Percentiles rank a stretch among this genome's conserved stretches.
Evolutionary conservation across 2,113 vertebrate genomes (phyloP).

Genomic region (Actenoides lindsayi): DNA sequence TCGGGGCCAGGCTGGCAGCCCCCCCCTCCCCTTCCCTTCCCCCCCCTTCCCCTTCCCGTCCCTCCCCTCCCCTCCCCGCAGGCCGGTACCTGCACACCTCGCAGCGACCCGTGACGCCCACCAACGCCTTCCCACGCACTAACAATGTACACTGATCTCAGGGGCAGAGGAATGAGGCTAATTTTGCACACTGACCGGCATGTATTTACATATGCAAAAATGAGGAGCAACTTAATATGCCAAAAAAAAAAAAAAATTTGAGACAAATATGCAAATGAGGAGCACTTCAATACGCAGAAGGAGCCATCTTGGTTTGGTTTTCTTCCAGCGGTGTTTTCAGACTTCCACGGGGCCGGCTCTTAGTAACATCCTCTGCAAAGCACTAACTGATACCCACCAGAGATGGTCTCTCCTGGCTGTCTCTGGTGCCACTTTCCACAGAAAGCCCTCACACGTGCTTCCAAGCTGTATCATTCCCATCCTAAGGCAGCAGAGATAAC

Average conservation of each 20-base stretch:
- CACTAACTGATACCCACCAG: neutral
- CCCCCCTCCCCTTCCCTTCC: neutral
- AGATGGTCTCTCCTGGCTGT: neutral
- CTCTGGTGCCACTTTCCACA: neutral
- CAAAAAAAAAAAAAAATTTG: neutral
- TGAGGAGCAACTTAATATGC: conserved; percentile 56
- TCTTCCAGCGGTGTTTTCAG: neutral
- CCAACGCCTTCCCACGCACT: neutral
- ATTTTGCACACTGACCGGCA: conserved; percentile 70
- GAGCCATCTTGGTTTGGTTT: conserved; percentile 23
- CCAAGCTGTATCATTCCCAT: neutral
- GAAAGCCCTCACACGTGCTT: neutral
- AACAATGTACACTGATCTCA: neutral
- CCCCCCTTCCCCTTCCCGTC: neutral
- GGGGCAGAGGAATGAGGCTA: conserved; percentile 53
- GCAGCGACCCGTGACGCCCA: neutral
- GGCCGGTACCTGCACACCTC: neutral
- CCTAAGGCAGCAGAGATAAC: conserved; percentile 4
- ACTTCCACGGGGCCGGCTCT: neutral
- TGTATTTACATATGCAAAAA: conserved; percentile 73
- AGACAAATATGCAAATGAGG: conserved; percentile 58
- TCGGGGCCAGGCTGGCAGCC: neutral
- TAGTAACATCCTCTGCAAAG: neutral
- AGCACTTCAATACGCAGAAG: conserved; percentile 54
- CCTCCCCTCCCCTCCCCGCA: neutral